A percentile compares a stretch with the other conserved stretches of the same genome.
Evolutionary conservation across 92 coral and sea anemone species (phyloP).

Genomic region (Epizoanthus rinbou): DNA sequence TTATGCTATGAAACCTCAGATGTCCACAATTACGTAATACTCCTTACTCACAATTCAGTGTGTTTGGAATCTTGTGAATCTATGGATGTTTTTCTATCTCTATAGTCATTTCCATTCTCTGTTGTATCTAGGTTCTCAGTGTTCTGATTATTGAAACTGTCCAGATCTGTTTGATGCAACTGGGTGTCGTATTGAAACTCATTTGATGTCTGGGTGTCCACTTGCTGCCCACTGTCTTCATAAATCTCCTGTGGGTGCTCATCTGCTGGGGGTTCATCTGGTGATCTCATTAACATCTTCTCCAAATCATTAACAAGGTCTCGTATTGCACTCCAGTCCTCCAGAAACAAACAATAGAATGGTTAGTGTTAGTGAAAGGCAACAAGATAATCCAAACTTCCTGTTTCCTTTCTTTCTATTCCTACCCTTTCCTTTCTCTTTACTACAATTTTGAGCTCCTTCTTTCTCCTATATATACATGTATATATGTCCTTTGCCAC

Average conservation of each 20-base stretch:
- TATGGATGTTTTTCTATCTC: neutral
- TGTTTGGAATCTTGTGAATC: neutral
- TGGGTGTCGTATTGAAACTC: neutral
- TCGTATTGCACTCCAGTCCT: slow-evolving; percentile 26
- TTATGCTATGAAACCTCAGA: no score
- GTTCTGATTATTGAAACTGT: neutral
- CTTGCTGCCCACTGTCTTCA: no score
- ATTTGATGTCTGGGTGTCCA: neutral
- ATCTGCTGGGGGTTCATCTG: neutral
- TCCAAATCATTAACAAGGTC: slow-evolving; percentile 18
- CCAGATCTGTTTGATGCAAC: neutral
- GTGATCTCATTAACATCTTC: slow-evolving; percentile 11
- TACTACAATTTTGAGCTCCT: no score
- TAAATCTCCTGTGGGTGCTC: neutral
- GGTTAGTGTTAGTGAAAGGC: no score
- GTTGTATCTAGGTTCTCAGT: neutral
- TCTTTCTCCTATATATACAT: no score
- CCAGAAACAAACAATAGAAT: no score
- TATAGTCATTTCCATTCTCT: neutral
- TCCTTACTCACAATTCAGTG: neutral
- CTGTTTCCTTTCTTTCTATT: neutral
- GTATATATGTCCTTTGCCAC: no score
- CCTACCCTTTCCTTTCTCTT: no score
- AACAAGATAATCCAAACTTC: neutral
- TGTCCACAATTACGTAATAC: no score